These are phyloP conservation scores for Micronycteris hirsuta DNA, from an alignment of 2,113 vertebrate genomes.

Conservation along the genomic window DNA sequence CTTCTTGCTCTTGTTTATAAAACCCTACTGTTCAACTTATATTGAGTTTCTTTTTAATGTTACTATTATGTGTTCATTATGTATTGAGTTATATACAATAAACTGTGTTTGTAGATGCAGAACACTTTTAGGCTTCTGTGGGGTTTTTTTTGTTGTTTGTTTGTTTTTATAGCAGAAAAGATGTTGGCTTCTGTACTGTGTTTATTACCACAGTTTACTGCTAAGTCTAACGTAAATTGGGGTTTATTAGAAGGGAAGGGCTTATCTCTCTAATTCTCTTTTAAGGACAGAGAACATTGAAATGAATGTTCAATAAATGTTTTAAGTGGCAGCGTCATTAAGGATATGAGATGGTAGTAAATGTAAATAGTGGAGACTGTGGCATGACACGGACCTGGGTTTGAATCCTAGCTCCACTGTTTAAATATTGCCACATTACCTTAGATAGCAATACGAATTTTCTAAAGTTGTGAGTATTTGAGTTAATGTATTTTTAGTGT, in stretches of 20 bases:
- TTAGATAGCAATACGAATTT: background rate
- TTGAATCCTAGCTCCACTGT: background rate
- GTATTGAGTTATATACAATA: background rate
- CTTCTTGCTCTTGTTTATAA: background rate
- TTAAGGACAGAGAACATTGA: background rate
- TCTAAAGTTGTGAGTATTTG: background rate
- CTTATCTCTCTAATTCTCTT: background rate
- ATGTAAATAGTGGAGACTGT: background rate
- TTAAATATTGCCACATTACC: slow-evolving; percentile 10
- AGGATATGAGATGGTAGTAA: background rate
- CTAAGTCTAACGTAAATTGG: background rate
- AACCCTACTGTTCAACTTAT: background rate
- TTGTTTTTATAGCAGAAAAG: background rate
- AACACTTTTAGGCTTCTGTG: background rate
- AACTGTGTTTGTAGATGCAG: background rate
- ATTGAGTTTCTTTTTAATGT: background rate
- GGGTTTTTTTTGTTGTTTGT: background rate
- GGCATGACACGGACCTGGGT: background rate
- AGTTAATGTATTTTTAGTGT: background rate
- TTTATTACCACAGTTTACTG: background rate
- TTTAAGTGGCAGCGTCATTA: background rate
- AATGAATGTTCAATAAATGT: background rate
- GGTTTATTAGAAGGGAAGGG: background rate
- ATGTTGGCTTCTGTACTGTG: background rate
- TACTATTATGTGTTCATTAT: background rate